Evolutionary conservation across 2,797 vertebrate species (phyloP), one percentile per base, ranked within the genome.

Genomic region (Falco naumanni): DNA sequence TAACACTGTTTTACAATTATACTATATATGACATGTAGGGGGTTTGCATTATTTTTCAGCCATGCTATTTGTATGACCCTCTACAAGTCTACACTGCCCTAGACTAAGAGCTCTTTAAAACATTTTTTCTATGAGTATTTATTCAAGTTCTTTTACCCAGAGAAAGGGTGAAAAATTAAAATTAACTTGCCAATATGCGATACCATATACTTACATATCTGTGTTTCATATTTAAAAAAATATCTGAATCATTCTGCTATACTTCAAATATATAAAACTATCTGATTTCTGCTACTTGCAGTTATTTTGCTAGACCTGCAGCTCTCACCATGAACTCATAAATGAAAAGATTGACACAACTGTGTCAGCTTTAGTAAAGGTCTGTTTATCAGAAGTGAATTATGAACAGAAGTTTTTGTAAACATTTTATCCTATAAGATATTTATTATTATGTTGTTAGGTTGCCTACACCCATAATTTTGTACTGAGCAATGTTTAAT

Each of bases 371-470:
- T 91, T 79, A 41, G 29, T 89, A 93, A 95, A 84, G 8, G 3
- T 16, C 51, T 93, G 24, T 90, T 97, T 93, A 78, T 90, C n/a
- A 53, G 37, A 91, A 19, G 9, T 37, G 60, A 45, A 48, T 41
- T 79, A 84, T 33, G 28, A 96, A 95, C 75, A 88, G 69, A 89
- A 90, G 29, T 50, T 81, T 94, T 79, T 41, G 18, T 63, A 93
- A 96, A 92, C 2, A 77, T 78, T 78, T 91, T 82, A 22, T 86
- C 69, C 54, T 37, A 24, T 17, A 69, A 84, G 39, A 56, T 84
- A 21, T 91, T 95, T 87, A 51, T 69, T 24, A 61, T 33, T 6
- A 29, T 86, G 39, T 63, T 7, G 0, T 50, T 84, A 51, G 6
- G 13, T 59, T 69, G 25, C 21, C n/a, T 13, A 28, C 54, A 64